Conservation (phyloP, 2,113 vertebrate species). For the Oreochromis spilurus region DNA sequence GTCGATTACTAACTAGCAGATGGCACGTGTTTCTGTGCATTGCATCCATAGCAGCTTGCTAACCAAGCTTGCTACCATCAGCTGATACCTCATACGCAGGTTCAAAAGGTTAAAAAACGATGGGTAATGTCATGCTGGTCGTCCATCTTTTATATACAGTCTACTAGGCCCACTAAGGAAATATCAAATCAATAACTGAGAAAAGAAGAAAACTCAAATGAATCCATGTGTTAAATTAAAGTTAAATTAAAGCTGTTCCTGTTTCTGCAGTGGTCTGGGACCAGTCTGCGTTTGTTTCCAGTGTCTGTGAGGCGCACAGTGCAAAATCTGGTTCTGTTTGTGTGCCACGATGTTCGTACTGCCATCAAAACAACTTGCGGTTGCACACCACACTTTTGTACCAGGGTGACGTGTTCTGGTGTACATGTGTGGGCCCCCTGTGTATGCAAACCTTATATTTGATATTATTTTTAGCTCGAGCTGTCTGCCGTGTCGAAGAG, state of each 20-base stretch:
- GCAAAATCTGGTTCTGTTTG: neutral
- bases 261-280: neutral
- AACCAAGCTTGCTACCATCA: neutral
- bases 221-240: neutral
- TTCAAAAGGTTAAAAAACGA: accelerated
- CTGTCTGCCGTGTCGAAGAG: neutral
- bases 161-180: neutral
- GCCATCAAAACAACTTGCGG: neutral
- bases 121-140: neutral
- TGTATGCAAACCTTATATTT: neutral
- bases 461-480: neutral
- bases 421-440: neutral
- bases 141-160: neutral
- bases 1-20: neutral
- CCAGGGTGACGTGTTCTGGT: neutral
- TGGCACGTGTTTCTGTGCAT: neutral
- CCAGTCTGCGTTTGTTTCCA: neutral
- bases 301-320: neutral
- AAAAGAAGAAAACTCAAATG: neutral
- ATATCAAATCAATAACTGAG: neutral
- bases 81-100: neutral
- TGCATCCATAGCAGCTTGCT: neutral
- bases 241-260: neutral
- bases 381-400: neutral
- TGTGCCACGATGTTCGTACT: neutral